Evolutionary conservation across 1,140 invertebrate species (phyloP).

Genomic region (Psilanteris sp.): DNA sequence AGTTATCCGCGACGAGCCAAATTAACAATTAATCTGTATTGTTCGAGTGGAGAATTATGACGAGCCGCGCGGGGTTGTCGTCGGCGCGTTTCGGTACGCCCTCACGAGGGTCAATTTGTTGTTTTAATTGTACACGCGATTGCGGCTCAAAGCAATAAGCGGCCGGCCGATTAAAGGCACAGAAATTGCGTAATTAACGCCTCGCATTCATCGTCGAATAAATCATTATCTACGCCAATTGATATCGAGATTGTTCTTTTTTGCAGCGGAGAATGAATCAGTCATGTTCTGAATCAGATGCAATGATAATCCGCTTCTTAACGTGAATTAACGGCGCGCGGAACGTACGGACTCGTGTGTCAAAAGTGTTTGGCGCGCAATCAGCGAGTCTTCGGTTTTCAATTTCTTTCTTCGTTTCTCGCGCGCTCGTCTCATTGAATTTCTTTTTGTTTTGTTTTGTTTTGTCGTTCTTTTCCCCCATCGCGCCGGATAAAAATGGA

Average conservation of each 20-base stretch:
- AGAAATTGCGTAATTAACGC: slow-evolving; percentile 45
- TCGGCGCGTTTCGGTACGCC: too few relatives aligned
- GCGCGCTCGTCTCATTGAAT: neutral
- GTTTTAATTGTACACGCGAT: too few relatives aligned
- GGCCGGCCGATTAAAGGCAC: too few relatives aligned
- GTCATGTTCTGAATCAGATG: slow-evolving; percentile 47
- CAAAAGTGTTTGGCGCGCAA: slow-evolving; percentile 5
- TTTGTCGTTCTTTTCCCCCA: too few relatives aligned
- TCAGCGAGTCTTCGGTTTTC: slow-evolving; percentile 18
- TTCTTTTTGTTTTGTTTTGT: too few relatives aligned
- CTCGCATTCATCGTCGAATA: slow-evolving; percentile 46
- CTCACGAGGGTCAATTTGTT: too few relatives aligned
- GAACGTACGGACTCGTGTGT: slow-evolving; percentile 15
- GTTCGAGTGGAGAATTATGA: too few relatives aligned
- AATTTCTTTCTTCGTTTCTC: neutral
- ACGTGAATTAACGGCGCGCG: slow-evolving; percentile 42
- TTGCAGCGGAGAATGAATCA: slow-evolving; percentile 35
- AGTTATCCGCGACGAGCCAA: too few relatives aligned
- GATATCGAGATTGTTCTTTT: slow-evolving; percentile 36
- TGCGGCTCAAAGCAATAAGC: too few relatives aligned
- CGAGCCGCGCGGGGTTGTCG: too few relatives aligned
- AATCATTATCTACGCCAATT: slow-evolving; percentile 49
- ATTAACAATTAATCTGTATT: too few relatives aligned
- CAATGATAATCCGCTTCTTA: slow-evolving; percentile 51
- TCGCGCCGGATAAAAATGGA: slow-evolving; percentile 53